Conservation (phyloP, 2,888 invertebrate genomes). For the Campopleginae sp. region DNA sequence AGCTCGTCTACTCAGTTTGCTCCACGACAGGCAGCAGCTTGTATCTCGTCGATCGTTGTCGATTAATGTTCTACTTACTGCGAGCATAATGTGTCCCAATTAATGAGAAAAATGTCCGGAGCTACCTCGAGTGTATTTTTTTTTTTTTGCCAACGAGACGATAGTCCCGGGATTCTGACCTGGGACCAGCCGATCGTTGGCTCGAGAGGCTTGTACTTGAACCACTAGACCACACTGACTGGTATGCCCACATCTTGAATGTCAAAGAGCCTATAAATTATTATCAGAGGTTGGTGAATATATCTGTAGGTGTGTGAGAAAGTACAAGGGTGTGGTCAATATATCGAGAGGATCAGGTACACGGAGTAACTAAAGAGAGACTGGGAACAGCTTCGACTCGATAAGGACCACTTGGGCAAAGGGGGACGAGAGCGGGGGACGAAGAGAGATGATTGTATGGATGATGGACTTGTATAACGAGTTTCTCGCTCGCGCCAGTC, state of each 20-base stretch:
- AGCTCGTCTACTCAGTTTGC: too few species aligned
- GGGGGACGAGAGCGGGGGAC: neutral
- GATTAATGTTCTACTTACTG: too few species aligned
- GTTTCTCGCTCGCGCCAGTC: conserved; percentile 14
- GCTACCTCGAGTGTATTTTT: too few species aligned
- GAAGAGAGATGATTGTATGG: conserved; percentile 7
- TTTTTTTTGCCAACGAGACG: too few species aligned
- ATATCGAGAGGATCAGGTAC: conserved; percentile 4
- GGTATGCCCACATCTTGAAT: neutral
- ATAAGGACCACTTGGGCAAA: neutral
- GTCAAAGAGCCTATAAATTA: neutral
- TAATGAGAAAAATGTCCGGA: too few species aligned
- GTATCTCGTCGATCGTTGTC: too few species aligned
- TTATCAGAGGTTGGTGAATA: neutral
- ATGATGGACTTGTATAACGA: conserved; percentile 42
- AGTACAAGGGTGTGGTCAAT: neutral
- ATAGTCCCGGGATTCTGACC: too few species aligned
- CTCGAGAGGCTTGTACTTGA: too few species aligned
- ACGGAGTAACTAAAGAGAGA: neutral
- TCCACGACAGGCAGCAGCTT: too few species aligned
- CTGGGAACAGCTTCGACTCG: neutral
- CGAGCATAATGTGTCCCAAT: too few species aligned
- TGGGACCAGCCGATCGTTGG: too few species aligned
- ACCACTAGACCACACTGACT: too few species aligned
- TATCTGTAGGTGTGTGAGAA: neutral